Conservation (phyloP, 2,888 invertebrate species). For the Melanophora roralis region DNA sequence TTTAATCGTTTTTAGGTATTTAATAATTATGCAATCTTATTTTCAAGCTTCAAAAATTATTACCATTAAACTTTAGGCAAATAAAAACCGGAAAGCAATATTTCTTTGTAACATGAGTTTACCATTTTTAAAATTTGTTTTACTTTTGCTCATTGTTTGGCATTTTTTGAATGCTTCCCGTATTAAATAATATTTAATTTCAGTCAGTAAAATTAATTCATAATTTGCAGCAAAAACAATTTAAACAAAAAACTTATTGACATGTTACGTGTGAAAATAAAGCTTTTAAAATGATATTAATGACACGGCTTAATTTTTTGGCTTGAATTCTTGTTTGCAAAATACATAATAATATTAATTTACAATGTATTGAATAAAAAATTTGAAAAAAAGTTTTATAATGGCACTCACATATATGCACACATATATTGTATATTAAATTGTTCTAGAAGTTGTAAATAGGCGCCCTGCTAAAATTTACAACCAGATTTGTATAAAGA, state of each 20-base stretch:
- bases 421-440: background rate
- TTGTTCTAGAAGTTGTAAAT: background rate
- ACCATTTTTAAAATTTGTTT: background rate
- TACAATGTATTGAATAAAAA: background rate
- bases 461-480: slow-evolving; percentile 13
- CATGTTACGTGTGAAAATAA: background rate
- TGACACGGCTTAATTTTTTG: slow-evolving; percentile 13
- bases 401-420: slow-evolving; percentile 7
- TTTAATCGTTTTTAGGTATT: too few species aligned
- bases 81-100: too few species aligned
- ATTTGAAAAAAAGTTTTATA: slow-evolving; percentile 34
- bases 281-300: too few species aligned
- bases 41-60: too few species aligned
- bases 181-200: slow-evolving; percentile 27
- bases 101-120: background rate
- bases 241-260: slow-evolving; percentile 17
- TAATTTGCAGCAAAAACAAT: background rate
- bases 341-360: slow-evolving; percentile 33
- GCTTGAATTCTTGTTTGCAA: background rate
- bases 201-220: slow-evolving; percentile 20
- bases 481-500: background rate
- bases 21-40: too few species aligned
- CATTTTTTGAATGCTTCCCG: slow-evolving; percentile 31
- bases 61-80: too few species aligned
- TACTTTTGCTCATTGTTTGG: background rate